Conservation (phyloP, 2,888 invertebrate species). For the Anaspis maculata region DNA sequence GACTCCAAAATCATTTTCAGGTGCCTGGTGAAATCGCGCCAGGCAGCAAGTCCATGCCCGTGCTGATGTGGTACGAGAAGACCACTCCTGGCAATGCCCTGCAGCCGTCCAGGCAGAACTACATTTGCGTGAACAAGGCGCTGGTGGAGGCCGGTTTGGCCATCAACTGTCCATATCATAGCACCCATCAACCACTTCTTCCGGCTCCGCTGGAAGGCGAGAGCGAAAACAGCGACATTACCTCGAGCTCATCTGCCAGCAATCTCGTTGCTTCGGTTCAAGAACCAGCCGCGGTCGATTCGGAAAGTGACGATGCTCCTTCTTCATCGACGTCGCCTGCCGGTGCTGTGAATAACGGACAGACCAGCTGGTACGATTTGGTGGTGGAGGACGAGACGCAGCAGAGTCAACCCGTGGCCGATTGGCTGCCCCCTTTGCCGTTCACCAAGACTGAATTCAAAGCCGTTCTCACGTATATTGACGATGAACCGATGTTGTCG, state of each 20-base stretch:
- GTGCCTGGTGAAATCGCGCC: slow-evolving; percentile 6
- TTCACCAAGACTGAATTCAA: slow-evolving; percentile 48
- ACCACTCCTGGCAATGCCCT: slow-evolving; percentile 55
- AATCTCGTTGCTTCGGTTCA: no score
- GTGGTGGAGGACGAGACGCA: no score
- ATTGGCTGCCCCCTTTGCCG: no score
- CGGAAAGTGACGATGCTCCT: no score
- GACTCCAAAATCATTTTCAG: no score
- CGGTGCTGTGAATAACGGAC: no score
- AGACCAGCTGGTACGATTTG: no score
- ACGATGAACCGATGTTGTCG: slow-evolving; percentile 42
- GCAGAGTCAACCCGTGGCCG: no score
- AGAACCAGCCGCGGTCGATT: no score
- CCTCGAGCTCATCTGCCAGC: no score
- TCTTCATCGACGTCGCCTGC: no score
- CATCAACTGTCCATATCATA: background rate
- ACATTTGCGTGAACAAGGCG: slow-evolving; percentile 57
- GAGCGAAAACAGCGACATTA: background rate
- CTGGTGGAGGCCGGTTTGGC: slow-evolving; percentile 54
- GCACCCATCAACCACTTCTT: background rate
- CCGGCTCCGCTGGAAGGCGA: background rate
- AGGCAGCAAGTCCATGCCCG: slow-evolving; percentile 19
- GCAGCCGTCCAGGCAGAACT: slow-evolving; percentile 54
- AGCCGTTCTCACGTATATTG: slow-evolving; percentile 57
- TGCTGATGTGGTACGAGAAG: slow-evolving; percentile 59